These are phyloP conservation scores for Clarias laeviceps DNA, from an alignment of 2,797 vertebrate genomes.

Conservation along the genomic window DNA sequence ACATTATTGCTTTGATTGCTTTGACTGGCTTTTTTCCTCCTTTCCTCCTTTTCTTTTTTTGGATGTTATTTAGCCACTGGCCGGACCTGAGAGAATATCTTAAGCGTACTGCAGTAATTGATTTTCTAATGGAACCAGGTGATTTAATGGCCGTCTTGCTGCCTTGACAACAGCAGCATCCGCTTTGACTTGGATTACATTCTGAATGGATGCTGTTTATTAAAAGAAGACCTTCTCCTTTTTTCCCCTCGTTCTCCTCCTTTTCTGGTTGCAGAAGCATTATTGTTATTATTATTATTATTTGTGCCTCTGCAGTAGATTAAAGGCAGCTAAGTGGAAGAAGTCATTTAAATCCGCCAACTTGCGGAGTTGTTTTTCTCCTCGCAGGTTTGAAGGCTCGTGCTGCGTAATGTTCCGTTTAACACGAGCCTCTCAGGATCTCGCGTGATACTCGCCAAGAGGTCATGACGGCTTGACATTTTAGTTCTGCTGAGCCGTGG, in stretches of 20 bases:
- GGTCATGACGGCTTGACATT: constrained; percentile 39
- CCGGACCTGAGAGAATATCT: constrained; percentile 73
- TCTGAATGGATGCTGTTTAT: constrained; percentile 61
- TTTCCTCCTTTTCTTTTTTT: background rate
- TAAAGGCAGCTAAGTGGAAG: background rate
- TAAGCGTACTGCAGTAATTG: constrained; percentile 88
- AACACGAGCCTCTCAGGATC: background rate
- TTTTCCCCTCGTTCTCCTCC: constrained; percentile 52
- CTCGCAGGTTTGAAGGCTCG: background rate
- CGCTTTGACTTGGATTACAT: constrained; percentile 76
- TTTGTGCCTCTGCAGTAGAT: background rate
- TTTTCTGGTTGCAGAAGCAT: constrained; percentile 64
- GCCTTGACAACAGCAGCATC: constrained; percentile 82
- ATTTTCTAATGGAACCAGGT: constrained; percentile 94
- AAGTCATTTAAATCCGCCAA: background rate
- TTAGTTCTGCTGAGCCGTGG: background rate
- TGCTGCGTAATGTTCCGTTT: constrained; percentile 26
- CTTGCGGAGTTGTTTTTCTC: background rate
- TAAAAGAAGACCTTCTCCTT: constrained; percentile 69
- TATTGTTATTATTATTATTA: constrained; percentile 23
- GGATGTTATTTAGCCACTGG: constrained; percentile 80
- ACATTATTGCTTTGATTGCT: constrained; percentile 22
- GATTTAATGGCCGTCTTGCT: constrained; percentile 85
- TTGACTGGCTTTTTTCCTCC: constrained; percentile 63
- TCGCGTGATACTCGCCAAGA: constrained; percentile 17